Conservation (phyloP, 1,140 invertebrate species). For the Dendroctonus valens region DNA sequence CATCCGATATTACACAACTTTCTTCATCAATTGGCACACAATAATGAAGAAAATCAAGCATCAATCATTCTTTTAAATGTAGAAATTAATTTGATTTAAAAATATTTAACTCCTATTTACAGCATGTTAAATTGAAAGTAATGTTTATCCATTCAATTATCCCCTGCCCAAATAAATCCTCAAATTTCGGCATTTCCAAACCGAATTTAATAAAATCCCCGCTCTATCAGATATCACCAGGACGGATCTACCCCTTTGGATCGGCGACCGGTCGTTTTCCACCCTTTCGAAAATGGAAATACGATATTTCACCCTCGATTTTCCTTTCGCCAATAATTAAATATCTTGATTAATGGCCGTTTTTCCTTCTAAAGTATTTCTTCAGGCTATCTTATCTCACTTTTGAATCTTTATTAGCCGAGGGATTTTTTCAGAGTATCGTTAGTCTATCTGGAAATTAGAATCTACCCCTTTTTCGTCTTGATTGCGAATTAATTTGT, state of each 20-base stretch:
- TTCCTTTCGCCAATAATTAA: conserved; percentile 38
- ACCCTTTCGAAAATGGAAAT: conserved; percentile 35
- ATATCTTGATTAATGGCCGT: conserved; percentile 36
- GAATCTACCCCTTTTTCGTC: conserved; percentile 24
- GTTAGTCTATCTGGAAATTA: conserved; percentile 15
- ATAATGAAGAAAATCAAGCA: too few species aligned
- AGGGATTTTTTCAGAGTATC: conserved; percentile 16
- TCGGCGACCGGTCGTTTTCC: conserved; percentile 18
- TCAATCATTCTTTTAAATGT: too few species aligned
- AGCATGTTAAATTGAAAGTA: background rate
- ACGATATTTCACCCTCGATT: conserved; percentile 37
- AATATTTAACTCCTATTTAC: too few species aligned
- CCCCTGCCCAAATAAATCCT: conserved; percentile 23
- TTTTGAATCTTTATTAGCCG: conserved; percentile 32
- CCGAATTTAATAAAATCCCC: conserved; percentile 35
- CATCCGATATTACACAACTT: too few species aligned
- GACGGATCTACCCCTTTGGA: conserved; percentile 25
- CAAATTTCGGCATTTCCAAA: conserved; percentile 25
- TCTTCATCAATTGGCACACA: too few species aligned
- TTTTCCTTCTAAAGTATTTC: conserved; percentile 35
- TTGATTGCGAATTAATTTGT: conserved; percentile 12
- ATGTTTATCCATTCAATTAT: background rate
- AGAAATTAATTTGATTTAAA: too few species aligned
- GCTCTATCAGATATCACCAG: conserved; percentile 26
- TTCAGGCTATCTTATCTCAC: conserved; percentile 30